Evolutionary conservation across 2,113 vertebrate species (phyloP), one percentile per base, ranked within the genome.

Genomic region (Percopsis transmontana): DNA sequence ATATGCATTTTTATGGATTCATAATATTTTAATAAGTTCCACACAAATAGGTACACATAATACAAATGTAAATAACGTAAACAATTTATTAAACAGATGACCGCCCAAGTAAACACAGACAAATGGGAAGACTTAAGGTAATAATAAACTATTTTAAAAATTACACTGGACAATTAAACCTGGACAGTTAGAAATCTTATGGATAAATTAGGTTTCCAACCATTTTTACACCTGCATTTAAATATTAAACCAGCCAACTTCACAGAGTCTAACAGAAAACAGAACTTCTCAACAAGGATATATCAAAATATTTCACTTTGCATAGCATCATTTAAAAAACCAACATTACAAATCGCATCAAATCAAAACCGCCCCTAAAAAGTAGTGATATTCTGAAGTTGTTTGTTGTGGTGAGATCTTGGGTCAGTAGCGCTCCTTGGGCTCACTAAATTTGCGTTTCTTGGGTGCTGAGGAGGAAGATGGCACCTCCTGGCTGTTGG

Each of bases 381-480:
- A 53, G 4, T 3, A 53, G 14, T 13, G 20, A 21, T 23, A 23
- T 23, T 20, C 5, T 5, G 19, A 51, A 51, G 12, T 2, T 20
- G n/a, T 20, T 7, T 18, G 19, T 53, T 11, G 20, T 12, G 51
- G 21, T 52, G 19, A 56, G 21, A 2, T 38, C 42, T 11, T 64
- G 58, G 42, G 38, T 91, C 70, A 95, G 48, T 85, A 86, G 42
- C 1, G 70, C 2, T 95, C 89, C 77, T 94, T 93, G 11, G 96
- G 95, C 54, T 97, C 94, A 27, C 96, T 98, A 72, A 96, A 92
- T 77, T 94, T 97, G 66, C 94, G 94, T 78, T 87, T 94, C 59
- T 96, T 97, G 0, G 87, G 70, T 1, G 62, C 56, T 13, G 90
- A 6, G 6, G 66, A 18, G 20, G 27, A 33, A 33, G 77, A 54